Conservation (phyloP, 2,888 invertebrate genomes). For the Cyaniris semiargus region DNA sequence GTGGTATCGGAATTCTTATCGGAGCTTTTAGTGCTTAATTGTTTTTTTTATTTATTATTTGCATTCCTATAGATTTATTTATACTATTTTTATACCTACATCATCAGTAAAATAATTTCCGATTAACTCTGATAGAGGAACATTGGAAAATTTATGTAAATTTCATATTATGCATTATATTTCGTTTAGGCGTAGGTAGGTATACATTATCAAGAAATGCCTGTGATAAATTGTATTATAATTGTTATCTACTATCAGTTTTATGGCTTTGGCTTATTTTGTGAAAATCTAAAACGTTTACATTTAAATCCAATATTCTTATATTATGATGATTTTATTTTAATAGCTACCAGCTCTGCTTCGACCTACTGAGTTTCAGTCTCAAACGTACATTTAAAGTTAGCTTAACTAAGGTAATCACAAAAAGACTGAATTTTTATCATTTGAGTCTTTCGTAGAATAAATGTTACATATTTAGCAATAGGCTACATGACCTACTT, state of each 20-base stretch:
- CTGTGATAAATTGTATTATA: background rate
- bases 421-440: slow-evolving; percentile 19
- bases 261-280: background rate
- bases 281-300: no score
- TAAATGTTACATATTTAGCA: background rate
- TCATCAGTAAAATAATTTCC: background rate
- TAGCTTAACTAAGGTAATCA: background rate
- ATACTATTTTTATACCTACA: background rate
- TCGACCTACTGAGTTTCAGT: background rate
- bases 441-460: background rate
- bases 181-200: background rate
- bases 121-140: background rate
- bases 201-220: background rate
- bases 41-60: background rate
- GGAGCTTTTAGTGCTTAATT: background rate
- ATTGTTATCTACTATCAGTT: background rate
- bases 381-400: background rate
- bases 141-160: background rate
- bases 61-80: slow-evolving; percentile 26
- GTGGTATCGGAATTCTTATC: background rate
- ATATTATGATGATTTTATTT: background rate
- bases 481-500: no score
- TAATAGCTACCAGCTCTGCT: background rate
- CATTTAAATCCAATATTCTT: no score
- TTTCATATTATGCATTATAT: background rate